A percentile compares a stretch with the other conserved stretches of the same genome.
Evolutionary conservation across 2,113 vertebrate species (phyloP).

Genomic region (Rafetus swinhoei): DNA sequence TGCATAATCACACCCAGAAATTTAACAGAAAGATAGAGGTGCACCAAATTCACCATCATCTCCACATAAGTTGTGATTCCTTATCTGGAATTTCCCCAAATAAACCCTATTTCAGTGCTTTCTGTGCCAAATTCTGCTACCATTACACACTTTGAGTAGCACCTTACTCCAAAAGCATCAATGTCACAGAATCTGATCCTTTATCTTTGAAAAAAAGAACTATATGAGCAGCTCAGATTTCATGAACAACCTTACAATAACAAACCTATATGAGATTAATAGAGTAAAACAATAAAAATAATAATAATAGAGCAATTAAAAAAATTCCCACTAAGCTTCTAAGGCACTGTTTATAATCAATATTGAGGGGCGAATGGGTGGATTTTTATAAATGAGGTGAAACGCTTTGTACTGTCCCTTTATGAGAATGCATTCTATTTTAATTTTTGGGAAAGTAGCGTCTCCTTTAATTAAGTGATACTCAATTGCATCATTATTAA

Average conservation of each 20-base stretch:
- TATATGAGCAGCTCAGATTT: neutral
- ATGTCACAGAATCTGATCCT: neutral
- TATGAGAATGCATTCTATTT: slow-evolving; percentile 32
- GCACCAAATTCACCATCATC: slow-evolving; percentile 67
- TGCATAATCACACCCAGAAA: slow-evolving; percentile 10
- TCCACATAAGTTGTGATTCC: neutral
- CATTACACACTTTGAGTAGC: neutral
- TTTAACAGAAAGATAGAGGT: slow-evolving; percentile 58
- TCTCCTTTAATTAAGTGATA: slow-evolving; percentile 59
- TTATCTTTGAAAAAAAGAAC: neutral
- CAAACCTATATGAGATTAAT: neutral
- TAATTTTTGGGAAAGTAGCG: neutral
- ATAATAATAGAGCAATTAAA: neutral
- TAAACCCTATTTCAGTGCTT: slow-evolving; percentile 56
- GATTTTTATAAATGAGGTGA: neutral
- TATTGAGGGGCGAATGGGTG: slow-evolving; percentile 5
- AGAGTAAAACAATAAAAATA: neutral
- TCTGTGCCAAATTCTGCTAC: slow-evolving; percentile 34
- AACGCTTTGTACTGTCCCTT: slow-evolving; percentile 32
- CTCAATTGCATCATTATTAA: slow-evolving; percentile 70
- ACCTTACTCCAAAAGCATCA: neutral
- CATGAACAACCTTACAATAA: neutral
- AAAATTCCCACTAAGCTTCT: neutral
- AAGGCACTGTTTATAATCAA: neutral
- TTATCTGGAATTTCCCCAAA: slow-evolving; percentile 54